A percentile compares a stretch with the other conserved stretches of the same genome.
These are phyloP conservation scores for Ctenomys sociabilis DNA, from an alignment of 2,113 vertebrate genomes.

Conservation along the genomic window DNA sequence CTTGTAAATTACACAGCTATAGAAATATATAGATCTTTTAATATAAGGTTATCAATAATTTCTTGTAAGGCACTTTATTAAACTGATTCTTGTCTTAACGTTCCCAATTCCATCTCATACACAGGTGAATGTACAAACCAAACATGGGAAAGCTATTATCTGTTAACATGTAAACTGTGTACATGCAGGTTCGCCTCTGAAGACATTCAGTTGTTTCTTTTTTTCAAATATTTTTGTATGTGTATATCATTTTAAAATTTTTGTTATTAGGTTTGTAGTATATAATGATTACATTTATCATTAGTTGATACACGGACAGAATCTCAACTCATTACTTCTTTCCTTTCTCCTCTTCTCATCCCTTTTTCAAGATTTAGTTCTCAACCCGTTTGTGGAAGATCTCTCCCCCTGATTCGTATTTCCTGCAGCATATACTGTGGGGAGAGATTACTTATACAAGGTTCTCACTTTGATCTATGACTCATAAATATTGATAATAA, in stretches of 20 bases:
- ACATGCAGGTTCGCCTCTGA: neutral
- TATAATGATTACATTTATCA: neutral
- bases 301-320: neutral
- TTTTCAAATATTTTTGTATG: neutral
- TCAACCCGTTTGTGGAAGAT: neutral
- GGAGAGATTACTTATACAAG: rapidly evolving
- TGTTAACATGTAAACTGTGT: neutral
- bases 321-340: neutral
- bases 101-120: neutral
- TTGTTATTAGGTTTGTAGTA: neutral
- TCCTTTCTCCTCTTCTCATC: neutral
- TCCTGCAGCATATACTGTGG: neutral
- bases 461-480: neutral
- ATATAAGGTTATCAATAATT: neutral
- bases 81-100: neutral
- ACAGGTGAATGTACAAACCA: neutral
- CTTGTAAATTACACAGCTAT: neutral
- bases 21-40: neutral
- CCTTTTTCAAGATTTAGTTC: neutral
- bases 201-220: neutral
- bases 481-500: neutral
- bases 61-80: neutral
- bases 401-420: neutral
- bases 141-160: neutral
- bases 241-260: neutral